Evolutionary conservation across 2,113 vertebrate species (phyloP).

Genomic region (Phrynosoma platyrhinos): DNA sequence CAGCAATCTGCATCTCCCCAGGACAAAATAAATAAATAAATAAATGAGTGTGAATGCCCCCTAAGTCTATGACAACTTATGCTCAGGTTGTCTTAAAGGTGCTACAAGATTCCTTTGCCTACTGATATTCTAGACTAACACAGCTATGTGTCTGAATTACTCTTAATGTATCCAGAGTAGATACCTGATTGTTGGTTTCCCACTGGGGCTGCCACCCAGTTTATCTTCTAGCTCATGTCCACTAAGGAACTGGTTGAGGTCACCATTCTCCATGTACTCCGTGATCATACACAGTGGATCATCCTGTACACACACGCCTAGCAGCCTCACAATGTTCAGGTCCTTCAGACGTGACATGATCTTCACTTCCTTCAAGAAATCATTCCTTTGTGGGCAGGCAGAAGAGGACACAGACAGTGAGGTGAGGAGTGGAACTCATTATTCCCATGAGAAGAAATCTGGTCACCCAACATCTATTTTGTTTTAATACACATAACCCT

Average conservation of each 20-base stretch:
- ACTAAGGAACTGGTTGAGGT: slow-evolving; percentile 92
- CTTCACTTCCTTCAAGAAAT: slow-evolving; percentile 94
- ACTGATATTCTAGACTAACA: no score
- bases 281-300: slow-evolving; percentile 94
- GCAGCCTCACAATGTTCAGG: slow-evolving; percentile 91
- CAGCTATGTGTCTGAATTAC: neutral
- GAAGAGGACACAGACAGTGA: neutral
- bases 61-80: no score
- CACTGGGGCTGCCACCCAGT: slow-evolving; percentile 74
- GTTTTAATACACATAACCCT: neutral
- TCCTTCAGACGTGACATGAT: slow-evolving; percentile 92
- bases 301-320: slow-evolving; percentile 90
- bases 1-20: no score
- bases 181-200: slow-evolving; percentile 86
- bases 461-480: neutral
- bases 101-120: no score
- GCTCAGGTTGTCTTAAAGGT: no score
- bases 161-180: neutral
- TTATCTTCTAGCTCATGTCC: slow-evolving; percentile 87
- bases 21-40: no score
- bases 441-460: neutral
- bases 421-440: neutral
- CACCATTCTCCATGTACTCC: slow-evolving; percentile 94
- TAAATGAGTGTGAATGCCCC: no score
- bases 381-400: slow-evolving; percentile 77